phyloP scores from a whole-genome alignment of 2,888 invertebrate species.

The Pammene aurita region DNA sequence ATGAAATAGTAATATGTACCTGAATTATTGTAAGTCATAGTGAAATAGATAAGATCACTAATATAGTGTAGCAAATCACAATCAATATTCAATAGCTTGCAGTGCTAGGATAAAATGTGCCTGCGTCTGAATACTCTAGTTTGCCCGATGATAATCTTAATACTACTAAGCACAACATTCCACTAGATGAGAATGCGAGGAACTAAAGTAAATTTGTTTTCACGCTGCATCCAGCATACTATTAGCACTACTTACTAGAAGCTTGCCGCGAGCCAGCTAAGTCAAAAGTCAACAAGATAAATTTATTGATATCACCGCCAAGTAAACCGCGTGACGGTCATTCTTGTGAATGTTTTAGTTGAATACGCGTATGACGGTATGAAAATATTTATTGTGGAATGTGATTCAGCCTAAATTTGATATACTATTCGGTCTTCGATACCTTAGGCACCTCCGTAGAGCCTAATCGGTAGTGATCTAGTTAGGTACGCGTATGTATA shows the following conservation, averaged over 20 bases:
- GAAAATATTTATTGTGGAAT: background rate
- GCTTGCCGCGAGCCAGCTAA: slow-evolving; percentile 49
- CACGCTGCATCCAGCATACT: slow-evolving; percentile 7
- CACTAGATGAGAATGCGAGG: background rate
- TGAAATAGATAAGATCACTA: slow-evolving; percentile 1
- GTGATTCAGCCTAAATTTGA: background rate
- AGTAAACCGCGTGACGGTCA: slow-evolving; percentile 9
- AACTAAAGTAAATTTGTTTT: slow-evolving; percentile 18
- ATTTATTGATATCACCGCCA: slow-evolving; percentile 38
- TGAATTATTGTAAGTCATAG: slow-evolving; percentile 13
- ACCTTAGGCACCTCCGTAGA: no score
- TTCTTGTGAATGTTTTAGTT: slow-evolving; percentile 1
- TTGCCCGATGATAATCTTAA: slow-evolving; percentile 18
- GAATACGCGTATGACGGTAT: background rate
- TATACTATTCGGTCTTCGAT: no score
- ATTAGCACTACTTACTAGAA: background rate
- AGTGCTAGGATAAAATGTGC: background rate
- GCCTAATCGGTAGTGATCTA: no score
- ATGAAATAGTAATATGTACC: slow-evolving; percentile 5
- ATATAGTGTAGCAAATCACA: no score
- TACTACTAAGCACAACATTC: slow-evolving; percentile 20
- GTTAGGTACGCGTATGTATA: no score
- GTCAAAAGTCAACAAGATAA: slow-evolving; percentile 71
- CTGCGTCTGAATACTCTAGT: background rate
- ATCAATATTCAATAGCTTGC: no score